Base-by-base conservation (phyloP, 2,113 vertebrate species). In the Indicator indicator region DNA sequence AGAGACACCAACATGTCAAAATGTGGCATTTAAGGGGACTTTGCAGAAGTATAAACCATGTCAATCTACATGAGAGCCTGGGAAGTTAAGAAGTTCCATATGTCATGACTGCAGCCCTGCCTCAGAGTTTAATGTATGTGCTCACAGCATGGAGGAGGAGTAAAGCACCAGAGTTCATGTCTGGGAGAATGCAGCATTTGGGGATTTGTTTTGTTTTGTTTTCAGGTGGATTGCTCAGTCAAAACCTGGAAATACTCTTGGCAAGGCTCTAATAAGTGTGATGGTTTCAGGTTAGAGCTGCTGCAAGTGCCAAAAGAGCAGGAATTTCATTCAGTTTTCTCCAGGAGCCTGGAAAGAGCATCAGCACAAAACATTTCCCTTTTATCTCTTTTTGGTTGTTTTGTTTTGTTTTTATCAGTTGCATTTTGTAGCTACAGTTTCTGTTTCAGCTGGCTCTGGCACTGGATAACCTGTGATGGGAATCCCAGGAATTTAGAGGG, bases 241-340 rank as follows among this genome's bases (percentile, higher is more conserved):
- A 42, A 76, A 94, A 92, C 50, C 36, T 74, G 8, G 59, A 92
- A 74, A 60, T 67, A 69, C 48, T 95, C 50, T 91, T 82, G 55
- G 32, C 46, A 69, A 69, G 33, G 26, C 42, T 80, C 68, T 89
- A 58, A 73, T 26, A 11, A 28, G 54, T 5, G 1, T 48, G 28
- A 27, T 5, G 10, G 52, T 46, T 86, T 77, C 85, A 89, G 52
- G 14, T 81, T 86, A 83, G 75, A 80, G 69, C 58, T 75, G 8
- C 46, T 52, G 52, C 27, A 64, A 84, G 26, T 79, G 68, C 84
- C 86, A 92, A 46, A 92, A 77, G 38, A 56, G 60, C 16, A 75
- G 14, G 72, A 62, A 89, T 96, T 90, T 92, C 56, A 76, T 94
- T 92, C 67, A 84, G 46, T 86, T 86, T 90, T 87, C 76, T 80